Percentiles rank a stretch among this genome's conserved stretches.
Evolutionary conservation across 2,797 vertebrate species (phyloP).

Genomic region (Sardinella longiceps): DNA sequence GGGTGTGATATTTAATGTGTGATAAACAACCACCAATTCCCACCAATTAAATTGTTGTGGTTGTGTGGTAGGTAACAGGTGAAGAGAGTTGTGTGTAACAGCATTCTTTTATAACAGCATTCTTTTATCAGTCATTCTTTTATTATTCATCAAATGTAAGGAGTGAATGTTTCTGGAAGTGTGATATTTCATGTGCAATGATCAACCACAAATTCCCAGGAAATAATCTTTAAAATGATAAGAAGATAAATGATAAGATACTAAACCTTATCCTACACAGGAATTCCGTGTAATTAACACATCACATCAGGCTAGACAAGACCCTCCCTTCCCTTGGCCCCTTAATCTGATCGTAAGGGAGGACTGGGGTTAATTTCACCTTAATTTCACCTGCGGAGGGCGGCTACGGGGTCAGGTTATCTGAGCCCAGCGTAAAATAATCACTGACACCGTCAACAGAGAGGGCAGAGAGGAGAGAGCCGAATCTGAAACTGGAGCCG

Average conservation of each 20-base stretch:
- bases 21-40: too few species aligned
- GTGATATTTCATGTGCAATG: not conserved
- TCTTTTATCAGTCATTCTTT: not conserved
- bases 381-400: conserved; percentile 30
- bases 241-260: not conserved
- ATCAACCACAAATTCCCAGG: not conserved
- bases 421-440: conserved; percentile 38
- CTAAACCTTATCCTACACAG: not conserved
- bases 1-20: too few species aligned
- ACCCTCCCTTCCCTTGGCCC: not conserved
- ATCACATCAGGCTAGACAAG: not conserved
- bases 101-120: not conserved
- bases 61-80: not conserved
- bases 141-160: too few species aligned
- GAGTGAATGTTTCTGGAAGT: not conserved
- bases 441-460: conserved; percentile 42
- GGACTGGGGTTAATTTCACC: not conserved
- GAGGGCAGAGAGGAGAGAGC: conserved; percentile 39
- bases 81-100: not conserved
- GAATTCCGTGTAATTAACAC: not conserved
- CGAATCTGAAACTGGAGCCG: conserved; percentile 31
- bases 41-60: not conserved
- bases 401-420: conserved; percentile 32
- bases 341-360: not conserved
- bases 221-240: not conserved